Percentiles rank a stretch among this genome's conserved stretches.
These are phyloP conservation scores for Crypturellus tataupa DNA, from an alignment of 2,797 vertebrate genomes.

Conservation along the genomic window DNA sequence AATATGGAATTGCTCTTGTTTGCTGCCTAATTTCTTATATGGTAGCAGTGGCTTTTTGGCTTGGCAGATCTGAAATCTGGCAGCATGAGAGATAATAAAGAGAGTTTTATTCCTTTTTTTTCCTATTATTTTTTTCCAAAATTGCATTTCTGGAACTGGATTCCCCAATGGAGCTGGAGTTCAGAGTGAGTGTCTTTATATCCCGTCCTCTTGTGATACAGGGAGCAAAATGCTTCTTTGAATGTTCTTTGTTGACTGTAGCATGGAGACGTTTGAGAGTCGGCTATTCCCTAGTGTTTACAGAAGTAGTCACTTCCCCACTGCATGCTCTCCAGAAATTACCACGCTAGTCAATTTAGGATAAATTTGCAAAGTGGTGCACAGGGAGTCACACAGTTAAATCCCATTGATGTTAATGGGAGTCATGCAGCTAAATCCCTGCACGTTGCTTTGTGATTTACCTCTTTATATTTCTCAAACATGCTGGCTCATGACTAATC, in stretches of 20 bases:
- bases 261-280: conserved; percentile 36
- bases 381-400: conserved; percentile 55
- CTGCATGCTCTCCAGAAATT: conserved; percentile 64
- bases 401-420: conserved; percentile 71
- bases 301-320: conserved; percentile 62
- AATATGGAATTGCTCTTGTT: neutral
- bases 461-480: conserved; percentile 66
- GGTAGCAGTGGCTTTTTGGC: neutral
- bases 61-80: neutral
- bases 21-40: neutral
- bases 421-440: conserved; percentile 68
- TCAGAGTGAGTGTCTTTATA: conserved; percentile 41
- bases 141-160: conserved; percentile 13
- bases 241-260: conserved; percentile 49
- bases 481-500: conserved; percentile 66
- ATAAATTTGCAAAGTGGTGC: conserved; percentile 67
- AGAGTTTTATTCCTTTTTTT: neutral
- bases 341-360: conserved; percentile 62
- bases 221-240: conserved; percentile 58
- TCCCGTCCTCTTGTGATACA: conserved; percentile 34
- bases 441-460: conserved; percentile 70
- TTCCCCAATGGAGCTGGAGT: neutral
- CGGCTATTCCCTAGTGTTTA: conserved; percentile 56
- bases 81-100: neutral
- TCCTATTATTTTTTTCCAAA: neutral